phyloP scores from a whole-genome alignment of 2,888 invertebrate species.

The Drosophila birchii region DNA sequence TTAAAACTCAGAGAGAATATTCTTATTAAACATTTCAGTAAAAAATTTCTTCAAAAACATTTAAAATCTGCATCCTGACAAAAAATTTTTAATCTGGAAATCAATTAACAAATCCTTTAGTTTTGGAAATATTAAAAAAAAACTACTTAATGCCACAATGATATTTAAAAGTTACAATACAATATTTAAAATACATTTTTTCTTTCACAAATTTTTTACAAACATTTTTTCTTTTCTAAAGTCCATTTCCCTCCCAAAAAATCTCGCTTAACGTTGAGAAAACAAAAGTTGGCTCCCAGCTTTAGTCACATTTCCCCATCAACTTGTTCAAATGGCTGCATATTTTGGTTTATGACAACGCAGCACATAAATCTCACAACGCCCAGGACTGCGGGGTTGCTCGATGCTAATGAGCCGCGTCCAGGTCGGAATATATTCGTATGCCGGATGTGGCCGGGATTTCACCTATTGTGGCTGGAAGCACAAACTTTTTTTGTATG shows the following conservation, averaged over 20 bases:
- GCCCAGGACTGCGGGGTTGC: slow-evolving; percentile 62
- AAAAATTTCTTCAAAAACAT: too few species aligned
- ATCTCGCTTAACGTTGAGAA: slow-evolving; percentile 1
- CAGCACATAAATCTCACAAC: slow-evolving; percentile 69
- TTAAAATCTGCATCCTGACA: accelerated
- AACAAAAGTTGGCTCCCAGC: neutral
- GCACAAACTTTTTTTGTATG: slow-evolving; percentile 41
- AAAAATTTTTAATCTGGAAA: too few species aligned
- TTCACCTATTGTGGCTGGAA: slow-evolving; percentile 57
- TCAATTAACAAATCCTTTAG: neutral
- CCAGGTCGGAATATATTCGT: neutral
- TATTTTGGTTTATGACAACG: slow-evolving; percentile 69
- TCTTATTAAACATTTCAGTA: neutral
- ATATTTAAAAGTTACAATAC: neutral
- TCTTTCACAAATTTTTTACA: accelerated
- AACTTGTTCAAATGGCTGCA: slow-evolving; percentile 70
- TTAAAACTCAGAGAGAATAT: neutral
- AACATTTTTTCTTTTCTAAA: neutral
- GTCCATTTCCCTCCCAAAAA: neutral
- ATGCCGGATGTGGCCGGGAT: neutral
- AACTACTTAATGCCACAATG: neutral
- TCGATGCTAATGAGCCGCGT: slow-evolving; percentile 69
- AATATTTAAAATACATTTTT: neutral
- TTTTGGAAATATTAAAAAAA: too few species aligned
- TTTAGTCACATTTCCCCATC: slow-evolving; percentile 8